These are phyloP conservation scores for Drosophila sturtevanti DNA, from an alignment of 1,140 invertebrate species.

Conservation along the genomic window DNA sequence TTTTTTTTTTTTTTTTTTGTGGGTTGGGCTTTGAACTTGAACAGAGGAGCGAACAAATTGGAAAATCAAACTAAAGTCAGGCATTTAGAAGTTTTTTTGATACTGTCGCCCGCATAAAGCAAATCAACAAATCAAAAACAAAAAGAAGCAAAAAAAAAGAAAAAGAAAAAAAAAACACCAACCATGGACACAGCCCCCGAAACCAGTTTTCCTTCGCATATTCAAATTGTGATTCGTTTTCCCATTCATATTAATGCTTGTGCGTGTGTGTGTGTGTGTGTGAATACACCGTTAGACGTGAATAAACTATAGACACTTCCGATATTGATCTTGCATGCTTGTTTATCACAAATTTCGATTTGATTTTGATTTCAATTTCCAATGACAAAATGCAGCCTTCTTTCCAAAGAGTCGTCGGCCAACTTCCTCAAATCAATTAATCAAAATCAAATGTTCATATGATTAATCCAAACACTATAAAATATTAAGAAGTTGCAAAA, in stretches of 20 bases:
- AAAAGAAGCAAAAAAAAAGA: not conserved
- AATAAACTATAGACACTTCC: slow-evolving; percentile 17
- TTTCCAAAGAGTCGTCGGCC: not conserved
- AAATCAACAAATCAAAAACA: not conserved
- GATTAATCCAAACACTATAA: not conserved
- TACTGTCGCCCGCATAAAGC: slow-evolving; percentile 18
- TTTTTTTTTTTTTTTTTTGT: not conserved
- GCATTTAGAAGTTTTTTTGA: slow-evolving; percentile 8
- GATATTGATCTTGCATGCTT: slow-evolving; percentile 9
- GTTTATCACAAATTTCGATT: slow-evolving; percentile 14
- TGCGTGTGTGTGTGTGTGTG: not conserved
- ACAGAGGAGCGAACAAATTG: slow-evolving; percentile 16
- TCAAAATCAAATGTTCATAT: slow-evolving; percentile 1
- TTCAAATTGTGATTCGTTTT: slow-evolving; percentile 16
- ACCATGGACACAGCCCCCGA: slow-evolving; percentile 10
- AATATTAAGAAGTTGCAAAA: not conserved
- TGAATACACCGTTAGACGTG: slow-evolving; percentile 17
- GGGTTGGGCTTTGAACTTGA: slow-evolving; percentile 20
- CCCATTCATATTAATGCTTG: slow-evolving; percentile 7
- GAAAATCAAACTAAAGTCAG: slow-evolving; percentile 10
- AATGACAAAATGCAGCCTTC: slow-evolving; percentile 19
- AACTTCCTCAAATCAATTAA: slow-evolving; percentile 18
- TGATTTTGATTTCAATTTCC: slow-evolving; percentile 12
- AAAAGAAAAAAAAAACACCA: not conserved
- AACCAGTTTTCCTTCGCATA: slow-evolving; percentile 20